Evolutionary conservation across 2,113 vertebrate species (phyloP).

Genomic region (Cynopterus brachyotis): DNA sequence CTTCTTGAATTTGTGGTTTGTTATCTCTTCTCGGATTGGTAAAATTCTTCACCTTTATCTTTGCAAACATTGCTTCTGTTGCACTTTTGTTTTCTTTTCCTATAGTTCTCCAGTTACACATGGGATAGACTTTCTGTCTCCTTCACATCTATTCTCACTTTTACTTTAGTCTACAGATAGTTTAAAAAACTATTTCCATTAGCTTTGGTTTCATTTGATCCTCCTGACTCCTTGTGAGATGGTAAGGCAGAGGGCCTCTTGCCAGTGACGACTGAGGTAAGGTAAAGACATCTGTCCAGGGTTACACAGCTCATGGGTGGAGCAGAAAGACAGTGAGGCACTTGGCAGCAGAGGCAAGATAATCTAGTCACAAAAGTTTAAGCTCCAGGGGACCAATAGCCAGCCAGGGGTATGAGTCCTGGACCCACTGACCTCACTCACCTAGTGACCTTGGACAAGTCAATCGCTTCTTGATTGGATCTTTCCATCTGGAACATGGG

Average conservation of each 20-base stretch:
- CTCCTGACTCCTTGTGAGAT: background rate
- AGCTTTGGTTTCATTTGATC: background rate
- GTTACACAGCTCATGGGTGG: background rate
- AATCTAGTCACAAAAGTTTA: background rate
- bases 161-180: background rate
- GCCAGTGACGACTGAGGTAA: background rate
- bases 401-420: background rate
- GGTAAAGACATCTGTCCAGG: background rate
- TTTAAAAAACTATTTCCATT: background rate
- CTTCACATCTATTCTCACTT: background rate
- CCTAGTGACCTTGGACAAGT: background rate
- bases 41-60: background rate
- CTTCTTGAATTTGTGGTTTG: background rate
- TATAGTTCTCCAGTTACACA: background rate
- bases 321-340: background rate
- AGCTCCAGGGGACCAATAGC: background rate
- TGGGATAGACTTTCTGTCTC: background rate
- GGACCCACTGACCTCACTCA: background rate
- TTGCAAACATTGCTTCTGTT: background rate
- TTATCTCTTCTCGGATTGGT: background rate
- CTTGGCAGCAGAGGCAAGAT: background rate
- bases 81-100: background rate
- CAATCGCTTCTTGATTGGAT: background rate
- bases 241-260: background rate
- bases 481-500: background rate